phyloP scores from a whole-genome alignment of 2,888 invertebrate species.

The Morpho deidamia region DNA sequence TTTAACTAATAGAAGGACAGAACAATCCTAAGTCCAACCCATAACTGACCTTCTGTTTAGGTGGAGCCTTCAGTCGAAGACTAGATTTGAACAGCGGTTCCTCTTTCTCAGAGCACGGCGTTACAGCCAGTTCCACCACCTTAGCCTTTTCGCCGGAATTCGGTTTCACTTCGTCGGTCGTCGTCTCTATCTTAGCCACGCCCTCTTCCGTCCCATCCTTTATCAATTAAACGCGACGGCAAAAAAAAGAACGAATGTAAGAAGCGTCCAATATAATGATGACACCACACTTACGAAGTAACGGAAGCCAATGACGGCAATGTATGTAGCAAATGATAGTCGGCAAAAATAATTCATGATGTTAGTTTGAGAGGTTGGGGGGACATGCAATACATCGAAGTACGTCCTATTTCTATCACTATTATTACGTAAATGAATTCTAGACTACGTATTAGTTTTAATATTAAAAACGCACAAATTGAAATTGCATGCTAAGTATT shows the following conservation, averaged over 20 bases:
- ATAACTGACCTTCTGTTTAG: slow-evolving; percentile 68
- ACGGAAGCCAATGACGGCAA: slow-evolving; percentile 43
- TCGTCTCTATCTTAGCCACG: slow-evolving; percentile 71
- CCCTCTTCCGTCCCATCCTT: slow-evolving; percentile 62
- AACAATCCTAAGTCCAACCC: slow-evolving; percentile 32
- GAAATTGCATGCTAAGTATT: slow-evolving; percentile 14
- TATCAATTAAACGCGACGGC: slow-evolving; percentile 66
- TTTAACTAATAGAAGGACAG: slow-evolving; percentile 56
- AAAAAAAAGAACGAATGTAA: slow-evolving; percentile 47
- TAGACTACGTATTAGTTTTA: slow-evolving; percentile 7
- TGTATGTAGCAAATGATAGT: slow-evolving; percentile 48
- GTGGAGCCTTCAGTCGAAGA: slow-evolving; percentile 56
- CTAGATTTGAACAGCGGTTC: slow-evolving; percentile 73
- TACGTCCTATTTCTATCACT: slow-evolving; percentile 9
- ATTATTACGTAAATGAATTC: slow-evolving; percentile 4
- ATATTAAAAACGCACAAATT: background rate
- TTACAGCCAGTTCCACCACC: slow-evolving; percentile 41
- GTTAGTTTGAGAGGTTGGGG: background rate
- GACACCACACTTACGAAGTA: slow-evolving; percentile 44
- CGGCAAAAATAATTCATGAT: slow-evolving; percentile 27
- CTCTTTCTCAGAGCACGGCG: slow-evolving; percentile 60
- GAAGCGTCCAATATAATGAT: slow-evolving; percentile 39
- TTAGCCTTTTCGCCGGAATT: slow-evolving; percentile 50
- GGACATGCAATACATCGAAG: slow-evolving; percentile 14
- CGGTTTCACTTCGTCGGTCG: slow-evolving; percentile 69